These are phyloP conservation scores for Craniophora ligustri DNA, from an alignment of 2,888 invertebrate genomes.

Conservation along the genomic window DNA sequence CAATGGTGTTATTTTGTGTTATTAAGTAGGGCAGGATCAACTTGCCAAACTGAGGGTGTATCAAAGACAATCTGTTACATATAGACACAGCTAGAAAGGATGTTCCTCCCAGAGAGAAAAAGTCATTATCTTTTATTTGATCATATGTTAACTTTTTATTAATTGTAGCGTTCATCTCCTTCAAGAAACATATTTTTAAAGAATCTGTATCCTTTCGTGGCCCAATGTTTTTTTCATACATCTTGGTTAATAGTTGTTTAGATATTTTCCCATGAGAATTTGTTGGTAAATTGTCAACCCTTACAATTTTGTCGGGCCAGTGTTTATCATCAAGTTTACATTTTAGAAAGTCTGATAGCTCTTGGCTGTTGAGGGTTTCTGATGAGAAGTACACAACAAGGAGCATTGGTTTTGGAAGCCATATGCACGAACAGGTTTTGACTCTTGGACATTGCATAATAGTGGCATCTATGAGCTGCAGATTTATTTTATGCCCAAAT, in stretches of 20 bases:
- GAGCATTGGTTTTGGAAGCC: conserved; percentile 81
- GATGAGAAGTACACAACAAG: conserved; percentile 86
- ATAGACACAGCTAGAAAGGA: conserved; percentile 91
- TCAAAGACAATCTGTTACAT: conserved; percentile 86
- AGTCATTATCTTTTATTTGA: conserved; percentile 80
- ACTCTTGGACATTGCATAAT: conserved; percentile 81
- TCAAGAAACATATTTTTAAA: conserved; percentile 64
- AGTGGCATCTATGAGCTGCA: conserved; percentile 87
- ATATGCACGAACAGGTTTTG: conserved; percentile 86
- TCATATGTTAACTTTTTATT: conserved; percentile 67
- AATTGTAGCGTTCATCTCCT: conserved; percentile 67
- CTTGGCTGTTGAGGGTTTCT: conserved; percentile 71
- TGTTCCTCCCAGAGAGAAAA: conserved; percentile 91
- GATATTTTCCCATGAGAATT: conserved; percentile 92
- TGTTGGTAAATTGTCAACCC: conserved; percentile 88
- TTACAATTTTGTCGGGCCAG: conserved; percentile 91
- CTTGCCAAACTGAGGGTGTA: conserved; percentile 77
- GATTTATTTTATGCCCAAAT: conserved; percentile 91
- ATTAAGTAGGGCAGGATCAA: conserved; percentile 88
- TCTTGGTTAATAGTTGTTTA: conserved; percentile 75
- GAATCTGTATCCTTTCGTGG: conserved; percentile 59
- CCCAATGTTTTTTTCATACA: conserved; percentile 68
- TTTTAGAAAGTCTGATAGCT: conserved; percentile 76
- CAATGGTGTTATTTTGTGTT: conserved; percentile 77
- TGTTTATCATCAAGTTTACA: conserved; percentile 83